A percentile compares a stretch with the other conserved stretches of the same genome.
phyloP scores from a whole-genome alignment of 2,888 invertebrate species.

The Deroplatys truncata region DNA sequence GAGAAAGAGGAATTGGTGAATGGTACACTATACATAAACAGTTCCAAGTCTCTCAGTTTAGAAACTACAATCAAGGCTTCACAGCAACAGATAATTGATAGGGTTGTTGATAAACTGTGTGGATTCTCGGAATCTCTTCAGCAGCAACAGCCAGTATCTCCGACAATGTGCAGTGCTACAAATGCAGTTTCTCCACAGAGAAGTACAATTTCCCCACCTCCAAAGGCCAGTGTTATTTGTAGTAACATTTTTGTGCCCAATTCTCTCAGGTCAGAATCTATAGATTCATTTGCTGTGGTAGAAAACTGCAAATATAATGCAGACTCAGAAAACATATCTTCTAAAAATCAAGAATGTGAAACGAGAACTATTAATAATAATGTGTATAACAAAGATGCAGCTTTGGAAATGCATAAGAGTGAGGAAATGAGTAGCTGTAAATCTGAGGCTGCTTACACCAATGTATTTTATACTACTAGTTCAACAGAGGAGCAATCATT shows the following conservation, averaged over 20 bases:
- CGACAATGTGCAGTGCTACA: neutral
- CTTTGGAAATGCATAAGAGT: neutral
- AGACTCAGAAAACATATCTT: neutral
- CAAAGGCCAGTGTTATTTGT: neutral
- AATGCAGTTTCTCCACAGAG: neutral
- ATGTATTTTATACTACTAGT: neutral
- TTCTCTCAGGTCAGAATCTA: neutral
- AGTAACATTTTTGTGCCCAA: neutral
- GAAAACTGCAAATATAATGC: neutral
- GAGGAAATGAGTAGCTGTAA: neutral
- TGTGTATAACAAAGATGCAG: neutral
- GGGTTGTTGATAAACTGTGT: constrained; percentile 50
- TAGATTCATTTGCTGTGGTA: neutral
- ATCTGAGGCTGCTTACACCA: neutral
- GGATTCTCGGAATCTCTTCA: neutral
- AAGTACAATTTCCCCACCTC: neutral
- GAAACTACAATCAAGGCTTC: constrained; percentile 40
- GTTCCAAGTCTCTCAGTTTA: neutral
- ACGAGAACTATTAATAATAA: constrained; percentile 1
- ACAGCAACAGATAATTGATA: constrained; percentile 56
- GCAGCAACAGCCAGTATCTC: neutral
- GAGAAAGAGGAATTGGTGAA: neutral
- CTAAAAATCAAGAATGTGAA: neutral
- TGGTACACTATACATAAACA: neutral
- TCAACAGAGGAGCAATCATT: neutral